Base-by-base conservation (phyloP, 2,888 invertebrate genomes). In the Rhingia rostrata region DNA sequence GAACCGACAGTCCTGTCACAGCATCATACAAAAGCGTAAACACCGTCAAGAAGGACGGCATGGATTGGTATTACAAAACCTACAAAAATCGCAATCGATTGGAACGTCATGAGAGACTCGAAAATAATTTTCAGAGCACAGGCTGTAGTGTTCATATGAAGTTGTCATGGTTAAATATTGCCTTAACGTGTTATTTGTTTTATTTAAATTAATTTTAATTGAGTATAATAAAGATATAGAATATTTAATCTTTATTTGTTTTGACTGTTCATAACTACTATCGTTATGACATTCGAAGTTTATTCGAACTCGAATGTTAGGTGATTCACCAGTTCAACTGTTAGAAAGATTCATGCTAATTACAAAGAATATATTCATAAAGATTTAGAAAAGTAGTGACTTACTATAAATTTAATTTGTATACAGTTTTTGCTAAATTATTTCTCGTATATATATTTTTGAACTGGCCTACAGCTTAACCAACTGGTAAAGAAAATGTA, bases 61-160 rank as follows among this genome's bases (percentile, higher is more conserved):
- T 95, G 92, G 95, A 95, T 87, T 97, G 97, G 97, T 97, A 97
- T 90, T 84, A 84, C 10, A 75, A 75, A 39, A 75, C 64, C 1
- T 84, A 84, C 47, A 84, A 74, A 22, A 80, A 60, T 22, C 63
- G 75, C 32, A 84, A 84, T 43, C 80, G 84, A n/a, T 35, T 84
- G 2, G 84, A 84, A 33, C 74, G 84, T 2, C 51, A 80, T 12
- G 84, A 84, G 5, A 45, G 84, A 35, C 35, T 84, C 39, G 80
- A 84, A 41, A 75, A 84, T 4, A 64, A 80, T 6, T 80, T 84
- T 47, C 69, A 49, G 32, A 83, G 14, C 22, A 39, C 58, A 5
- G 69, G 35, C 37, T 61, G 14, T 4, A 30, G 6, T 7, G 5
- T 41, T 30, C 14, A 43, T 6, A 4, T 7, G 14, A 6, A 60